Percentiles rank a stretch among this genome's conserved stretches.
These are phyloP conservation scores for Catonia carolina DNA, from an alignment of 2,888 invertebrate genomes.

Conservation along the genomic window DNA sequence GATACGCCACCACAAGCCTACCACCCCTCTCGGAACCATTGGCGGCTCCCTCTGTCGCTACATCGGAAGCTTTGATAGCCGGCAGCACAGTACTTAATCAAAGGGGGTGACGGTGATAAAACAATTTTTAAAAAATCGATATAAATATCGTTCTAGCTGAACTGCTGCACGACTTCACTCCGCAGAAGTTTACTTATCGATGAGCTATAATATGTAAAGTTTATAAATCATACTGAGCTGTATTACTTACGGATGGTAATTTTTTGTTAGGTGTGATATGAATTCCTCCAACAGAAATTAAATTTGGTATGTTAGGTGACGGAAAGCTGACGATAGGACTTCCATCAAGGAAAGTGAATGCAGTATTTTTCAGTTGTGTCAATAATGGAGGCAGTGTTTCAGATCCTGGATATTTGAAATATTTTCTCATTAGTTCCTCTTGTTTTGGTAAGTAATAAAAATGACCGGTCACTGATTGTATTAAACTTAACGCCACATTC, in stretches of 20 bases:
- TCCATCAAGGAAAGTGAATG: conserved; percentile 18
- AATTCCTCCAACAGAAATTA: conserved; percentile 23
- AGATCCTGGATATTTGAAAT: conserved; percentile 19
- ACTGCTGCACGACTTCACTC: too few relatives aligned
- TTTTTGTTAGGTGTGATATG: conserved; percentile 17
- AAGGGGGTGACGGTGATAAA: too few relatives aligned
- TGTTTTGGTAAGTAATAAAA: conserved; percentile 23
- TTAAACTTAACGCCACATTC: conserved; percentile 17
- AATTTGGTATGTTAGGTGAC: conserved; percentile 18
- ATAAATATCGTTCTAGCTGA: too few relatives aligned
- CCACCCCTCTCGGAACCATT: too few relatives aligned
- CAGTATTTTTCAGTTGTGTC: conserved; percentile 16
- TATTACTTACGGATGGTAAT: conserved; percentile 21
- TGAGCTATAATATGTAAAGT: too few relatives aligned
- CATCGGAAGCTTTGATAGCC: too few relatives aligned
- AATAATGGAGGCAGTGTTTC: conserved; percentile 22
- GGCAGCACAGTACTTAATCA: too few relatives aligned
- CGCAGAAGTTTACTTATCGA: too few relatives aligned
- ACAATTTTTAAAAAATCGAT: too few relatives aligned
- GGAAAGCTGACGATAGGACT: conserved; percentile 17
- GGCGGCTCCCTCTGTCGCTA: too few relatives aligned
- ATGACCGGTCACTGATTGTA: conserved; percentile 17
- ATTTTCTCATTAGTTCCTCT: conserved; percentile 21
- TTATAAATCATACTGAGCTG: too few relatives aligned
- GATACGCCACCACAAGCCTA: too few relatives aligned